Percentiles rank a stretch among this genome's conserved stretches.
phyloP scores from a whole-genome alignment of 2,888 invertebrate genomes.

The Phaonia tiefii region DNA sequence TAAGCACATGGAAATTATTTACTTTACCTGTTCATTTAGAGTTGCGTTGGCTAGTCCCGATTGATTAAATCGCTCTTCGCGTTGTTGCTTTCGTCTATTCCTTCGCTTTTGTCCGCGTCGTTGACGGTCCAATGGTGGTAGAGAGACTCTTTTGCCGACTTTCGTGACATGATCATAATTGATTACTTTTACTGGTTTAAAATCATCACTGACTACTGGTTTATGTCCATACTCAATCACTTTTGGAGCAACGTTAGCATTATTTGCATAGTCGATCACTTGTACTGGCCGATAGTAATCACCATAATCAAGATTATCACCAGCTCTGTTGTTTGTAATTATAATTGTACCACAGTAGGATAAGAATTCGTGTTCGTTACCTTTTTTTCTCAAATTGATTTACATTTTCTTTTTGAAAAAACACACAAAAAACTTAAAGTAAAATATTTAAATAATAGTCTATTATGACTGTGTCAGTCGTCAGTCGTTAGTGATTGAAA shows the following conservation, averaged over 20 bases:
- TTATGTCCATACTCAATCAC: constrained; percentile 88
- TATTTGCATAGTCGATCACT: constrained; percentile 88
- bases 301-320: constrained; percentile 76
- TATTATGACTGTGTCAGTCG: constrained; percentile 1
- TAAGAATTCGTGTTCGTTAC: constrained; percentile 55
- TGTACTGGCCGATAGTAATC: constrained; percentile 83
- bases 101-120: constrained; percentile 48
- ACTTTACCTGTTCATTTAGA: constrained; percentile 43
- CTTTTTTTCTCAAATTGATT: constrained; percentile 45
- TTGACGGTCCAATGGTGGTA: constrained; percentile 37
- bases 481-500: not conserved
- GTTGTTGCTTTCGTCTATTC: constrained; percentile 43
- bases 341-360: constrained; percentile 56
- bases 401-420: constrained; percentile 47
- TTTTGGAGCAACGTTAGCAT: constrained; percentile 82
- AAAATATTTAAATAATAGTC: constrained; percentile 21
- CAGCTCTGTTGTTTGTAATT: constrained; percentile 66
- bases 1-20: not conserved
- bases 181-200: constrained; percentile 85
- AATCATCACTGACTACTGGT: constrained; percentile 78
- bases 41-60: constrained; percentile 38
- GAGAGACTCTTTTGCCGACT: constrained; percentile 32
- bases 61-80: constrained; percentile 10
- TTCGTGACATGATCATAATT: constrained; percentile 85
- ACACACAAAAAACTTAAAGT: constrained; percentile 48